These are phyloP conservation scores for Eristalinus aeneus DNA, from an alignment of 2,888 invertebrate species.

Conservation along the genomic window DNA sequence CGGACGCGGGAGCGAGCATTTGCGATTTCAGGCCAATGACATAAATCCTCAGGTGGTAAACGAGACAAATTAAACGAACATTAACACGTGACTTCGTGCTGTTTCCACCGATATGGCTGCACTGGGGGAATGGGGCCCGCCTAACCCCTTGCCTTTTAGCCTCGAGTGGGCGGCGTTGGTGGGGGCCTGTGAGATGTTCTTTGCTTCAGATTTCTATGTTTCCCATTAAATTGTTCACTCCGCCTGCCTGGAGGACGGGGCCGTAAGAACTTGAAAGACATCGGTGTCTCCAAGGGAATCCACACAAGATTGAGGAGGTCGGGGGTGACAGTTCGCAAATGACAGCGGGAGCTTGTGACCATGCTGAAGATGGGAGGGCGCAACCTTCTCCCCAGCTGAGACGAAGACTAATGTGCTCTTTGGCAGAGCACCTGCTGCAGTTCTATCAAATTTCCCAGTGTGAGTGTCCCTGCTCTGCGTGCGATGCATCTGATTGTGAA, in stretches of 20 bases:
- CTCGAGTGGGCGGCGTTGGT: not conserved
- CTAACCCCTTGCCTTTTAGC: not conserved
- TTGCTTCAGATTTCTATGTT: not conserved
- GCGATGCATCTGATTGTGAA: not conserved
- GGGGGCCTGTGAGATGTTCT: not conserved
- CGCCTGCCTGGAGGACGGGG: not conserved
- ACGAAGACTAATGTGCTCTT: not conserved
- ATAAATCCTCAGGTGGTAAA: conserved; percentile 69
- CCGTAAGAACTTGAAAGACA: not conserved
- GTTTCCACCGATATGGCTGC: conserved; percentile 63
- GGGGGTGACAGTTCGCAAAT: not conserved
- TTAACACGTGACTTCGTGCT: conserved; percentile 74
- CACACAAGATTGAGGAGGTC: not conserved
- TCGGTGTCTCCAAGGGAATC: not conserved
- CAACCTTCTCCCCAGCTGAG: not conserved
- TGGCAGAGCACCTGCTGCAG: not conserved
- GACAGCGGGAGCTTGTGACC: not conserved
- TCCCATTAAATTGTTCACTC: not conserved
- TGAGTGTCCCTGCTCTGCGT: not conserved
- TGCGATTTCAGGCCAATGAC: conserved; percentile 59
- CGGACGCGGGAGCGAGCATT: conserved; percentile 8
- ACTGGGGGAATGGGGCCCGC: not conserved
- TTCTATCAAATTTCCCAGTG: not conserved
- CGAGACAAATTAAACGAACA: conserved; percentile 72
- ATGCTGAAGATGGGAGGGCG: not conserved